phyloP scores from a whole-genome alignment of 2,888 invertebrate species.

The Eucriotettix oculatus region DNA sequence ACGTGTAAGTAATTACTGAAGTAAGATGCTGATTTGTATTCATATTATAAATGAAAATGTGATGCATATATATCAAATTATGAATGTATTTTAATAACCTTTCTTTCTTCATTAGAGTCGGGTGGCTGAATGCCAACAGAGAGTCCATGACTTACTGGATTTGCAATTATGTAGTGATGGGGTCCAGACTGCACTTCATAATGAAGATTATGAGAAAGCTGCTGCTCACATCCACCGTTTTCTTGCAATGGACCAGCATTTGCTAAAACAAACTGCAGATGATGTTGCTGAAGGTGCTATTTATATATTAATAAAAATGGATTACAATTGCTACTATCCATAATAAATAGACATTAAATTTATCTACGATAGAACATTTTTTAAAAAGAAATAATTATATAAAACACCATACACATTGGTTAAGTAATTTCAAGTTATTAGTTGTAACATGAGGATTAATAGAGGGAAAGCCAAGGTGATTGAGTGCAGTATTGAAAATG shows the following conservation, averaged over 20 bases:
- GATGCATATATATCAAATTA: not conserved
- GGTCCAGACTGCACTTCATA: slow-evolving; percentile 83
- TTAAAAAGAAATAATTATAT: no score
- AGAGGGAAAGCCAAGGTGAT: no score
- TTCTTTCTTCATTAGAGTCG: slow-evolving; percentile 41
- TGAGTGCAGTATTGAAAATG: no score
- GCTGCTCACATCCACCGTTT: slow-evolving; percentile 91
- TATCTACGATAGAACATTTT: no score
- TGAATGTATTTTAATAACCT: not conserved
- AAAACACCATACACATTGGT: no score
- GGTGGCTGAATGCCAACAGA: slow-evolving; percentile 83
- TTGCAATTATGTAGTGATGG: slow-evolving; percentile 91
- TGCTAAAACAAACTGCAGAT: slow-evolving; percentile 57
- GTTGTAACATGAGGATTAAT: no score
- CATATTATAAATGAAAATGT: not conserved
- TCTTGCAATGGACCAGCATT: slow-evolving; percentile 77
- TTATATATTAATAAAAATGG: not conserved
- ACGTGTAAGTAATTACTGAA: slow-evolving; percentile 40
- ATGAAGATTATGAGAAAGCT: slow-evolving; percentile 93
- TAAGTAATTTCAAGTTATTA: no score
- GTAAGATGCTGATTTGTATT: not conserved
- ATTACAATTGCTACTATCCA: not conserved
- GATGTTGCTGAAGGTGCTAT: slow-evolving; percentile 45
- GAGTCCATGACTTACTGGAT: slow-evolving; percentile 90
- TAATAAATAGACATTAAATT: not conserved